Evolutionary conservation across 2,888 invertebrate genomes (phyloP).

Genomic region (Lepetodrilus schrolli): DNA sequence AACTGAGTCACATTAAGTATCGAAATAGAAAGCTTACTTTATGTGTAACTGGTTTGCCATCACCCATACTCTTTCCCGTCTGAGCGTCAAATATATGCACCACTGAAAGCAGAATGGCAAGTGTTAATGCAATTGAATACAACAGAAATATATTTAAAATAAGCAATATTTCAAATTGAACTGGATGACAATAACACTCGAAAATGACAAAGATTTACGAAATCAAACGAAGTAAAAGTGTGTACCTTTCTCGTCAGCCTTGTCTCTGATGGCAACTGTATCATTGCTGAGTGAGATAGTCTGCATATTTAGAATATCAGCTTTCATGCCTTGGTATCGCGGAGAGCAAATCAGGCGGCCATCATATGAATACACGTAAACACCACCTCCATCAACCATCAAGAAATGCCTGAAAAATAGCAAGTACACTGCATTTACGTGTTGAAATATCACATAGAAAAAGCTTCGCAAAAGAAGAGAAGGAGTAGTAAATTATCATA

Average conservation of each 20-base stretch:
- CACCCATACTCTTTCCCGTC: slow-evolving; percentile 83
- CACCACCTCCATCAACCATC: slow-evolving; percentile 87
- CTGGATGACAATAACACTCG: too few relatives aligned
- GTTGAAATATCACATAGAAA: too few relatives aligned
- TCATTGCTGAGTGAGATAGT: slow-evolving; percentile 90
- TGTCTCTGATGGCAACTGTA: slow-evolving; percentile 89
- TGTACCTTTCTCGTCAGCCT: slow-evolving; percentile 86
- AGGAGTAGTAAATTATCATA: too few relatives aligned
- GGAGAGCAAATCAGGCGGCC: slow-evolving; percentile 90
- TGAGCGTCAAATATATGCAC: slow-evolving; percentile 90
- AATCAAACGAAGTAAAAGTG: too few relatives aligned
- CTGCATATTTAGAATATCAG: slow-evolving; percentile 85
- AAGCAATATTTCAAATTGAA: background rate
- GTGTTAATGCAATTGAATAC: background rate
- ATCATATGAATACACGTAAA: slow-evolving; percentile 94
- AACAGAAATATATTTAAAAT: background rate
- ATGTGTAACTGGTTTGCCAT: slow-evolving; percentile 85
- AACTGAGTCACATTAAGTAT: background rate
- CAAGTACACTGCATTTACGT: too few relatives aligned
- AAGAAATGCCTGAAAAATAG: slow-evolving; percentile 87
- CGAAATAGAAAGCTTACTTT: slow-evolving; percentile 73
- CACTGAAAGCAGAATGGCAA: slow-evolving; percentile 78
- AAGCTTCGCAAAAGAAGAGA: too few relatives aligned
- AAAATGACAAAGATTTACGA: too few relatives aligned
- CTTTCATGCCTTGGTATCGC: slow-evolving; percentile 86